Evolutionary conservation across 2,797 vertebrate species (phyloP).

Genomic region (Chelmon rostratus): DNA sequence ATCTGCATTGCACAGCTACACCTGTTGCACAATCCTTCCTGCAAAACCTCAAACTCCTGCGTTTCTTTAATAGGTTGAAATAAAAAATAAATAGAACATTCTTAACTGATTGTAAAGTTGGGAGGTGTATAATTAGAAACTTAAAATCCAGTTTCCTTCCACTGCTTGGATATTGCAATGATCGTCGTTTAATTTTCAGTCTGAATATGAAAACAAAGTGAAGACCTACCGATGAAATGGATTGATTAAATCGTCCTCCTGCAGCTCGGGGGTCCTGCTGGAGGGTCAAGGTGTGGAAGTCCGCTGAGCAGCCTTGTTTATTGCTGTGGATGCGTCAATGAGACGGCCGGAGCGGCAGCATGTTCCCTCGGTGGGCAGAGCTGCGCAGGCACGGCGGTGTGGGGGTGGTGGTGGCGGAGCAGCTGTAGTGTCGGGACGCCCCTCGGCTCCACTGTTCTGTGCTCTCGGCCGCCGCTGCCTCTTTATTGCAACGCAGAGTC

Average conservation of each 20-base stretch:
- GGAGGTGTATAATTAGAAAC: background rate
- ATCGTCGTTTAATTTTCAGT: background rate
- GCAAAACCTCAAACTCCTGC: background rate
- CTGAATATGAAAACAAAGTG: background rate
- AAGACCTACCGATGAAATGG: slow-evolving; percentile 43
- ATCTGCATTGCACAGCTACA: background rate
- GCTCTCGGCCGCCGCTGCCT: slow-evolving; percentile 87
- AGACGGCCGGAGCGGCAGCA: slow-evolving; percentile 50
- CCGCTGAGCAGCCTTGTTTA: slow-evolving; percentile 9
- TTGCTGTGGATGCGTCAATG: slow-evolving; percentile 28
- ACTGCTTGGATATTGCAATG: background rate
- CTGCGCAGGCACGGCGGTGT: slow-evolving; percentile 32
- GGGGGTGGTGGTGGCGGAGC: slow-evolving; percentile 13
- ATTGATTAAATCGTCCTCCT: background rate
- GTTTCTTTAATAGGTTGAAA: no score
- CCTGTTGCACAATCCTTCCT: slow-evolving; percentile 18
- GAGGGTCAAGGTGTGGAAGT: background rate
- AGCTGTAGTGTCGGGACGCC: slow-evolving; percentile 67
- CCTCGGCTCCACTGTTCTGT: slow-evolving; percentile 83
- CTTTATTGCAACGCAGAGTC: slow-evolving; percentile 90
- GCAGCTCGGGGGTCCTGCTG: background rate
- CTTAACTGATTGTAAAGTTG: no score
- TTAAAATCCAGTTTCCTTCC: background rate
- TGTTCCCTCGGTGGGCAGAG: slow-evolving; percentile 63
- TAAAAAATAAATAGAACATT: background rate